phyloP scores from a whole-genome alignment of 2,888 invertebrate species.

The Apantesis nais region DNA sequence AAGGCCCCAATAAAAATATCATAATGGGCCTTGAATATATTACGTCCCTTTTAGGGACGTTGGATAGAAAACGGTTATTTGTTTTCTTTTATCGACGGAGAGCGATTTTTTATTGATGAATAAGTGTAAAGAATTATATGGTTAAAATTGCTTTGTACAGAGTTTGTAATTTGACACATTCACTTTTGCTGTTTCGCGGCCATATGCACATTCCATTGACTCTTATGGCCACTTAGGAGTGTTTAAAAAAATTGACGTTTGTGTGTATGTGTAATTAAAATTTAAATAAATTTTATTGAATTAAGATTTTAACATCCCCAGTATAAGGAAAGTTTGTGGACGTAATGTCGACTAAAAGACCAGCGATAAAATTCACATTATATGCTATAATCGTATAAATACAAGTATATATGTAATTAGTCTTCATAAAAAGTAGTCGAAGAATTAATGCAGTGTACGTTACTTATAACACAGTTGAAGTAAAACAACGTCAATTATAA shows the following conservation, averaged over 20 bases:
- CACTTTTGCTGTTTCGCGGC: conserved; percentile 12
- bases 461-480: conserved; percentile 29
- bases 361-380: background rate
- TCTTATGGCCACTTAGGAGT: background rate
- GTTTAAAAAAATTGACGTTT: background rate
- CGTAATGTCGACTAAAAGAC: background rate
- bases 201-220: conserved; percentile 4
- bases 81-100: background rate
- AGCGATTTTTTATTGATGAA: background rate
- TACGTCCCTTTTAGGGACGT: background rate
- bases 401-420: background rate
- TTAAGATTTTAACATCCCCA: background rate
- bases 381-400: background rate
- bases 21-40: background rate
- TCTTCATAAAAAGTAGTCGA: background rate
- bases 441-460: background rate
- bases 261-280: background rate
- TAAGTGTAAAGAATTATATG: background rate
- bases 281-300: too few relatives aligned
- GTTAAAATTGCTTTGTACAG: background rate
- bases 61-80: background rate
- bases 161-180: conserved; percentile 13
- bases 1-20: conserved; percentile 9
- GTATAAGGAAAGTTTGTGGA: background rate
- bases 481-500: conserved; percentile 50